These are phyloP conservation scores for Drosophila kambysellisi DNA, from an alignment of 2,888 invertebrate genomes.

Conservation along the genomic window DNA sequence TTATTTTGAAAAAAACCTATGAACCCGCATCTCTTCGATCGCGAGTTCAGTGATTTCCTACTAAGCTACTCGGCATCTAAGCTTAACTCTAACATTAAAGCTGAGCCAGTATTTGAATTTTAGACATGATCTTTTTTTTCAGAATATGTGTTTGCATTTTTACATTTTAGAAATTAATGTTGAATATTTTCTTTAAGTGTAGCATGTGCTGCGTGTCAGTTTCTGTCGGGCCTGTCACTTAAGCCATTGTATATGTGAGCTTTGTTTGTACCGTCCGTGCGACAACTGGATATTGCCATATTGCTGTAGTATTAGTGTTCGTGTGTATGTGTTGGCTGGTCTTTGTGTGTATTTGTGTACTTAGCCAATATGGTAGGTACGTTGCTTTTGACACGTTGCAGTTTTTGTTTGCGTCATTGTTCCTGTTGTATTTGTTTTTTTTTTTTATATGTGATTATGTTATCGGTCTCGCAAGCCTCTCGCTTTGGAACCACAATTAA, in stretches of 20 bases:
- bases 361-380: slow-evolving; percentile 62
- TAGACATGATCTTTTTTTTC: neutral
- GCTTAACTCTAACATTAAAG: neutral
- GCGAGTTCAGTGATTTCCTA: neutral
- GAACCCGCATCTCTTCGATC: neutral
- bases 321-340: slow-evolving; percentile 22
- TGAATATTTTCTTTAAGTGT: neutral
- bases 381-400: slow-evolving; percentile 65
- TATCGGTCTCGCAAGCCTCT: neutral
- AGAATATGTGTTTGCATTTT: neutral
- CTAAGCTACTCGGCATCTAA: too few species aligned
- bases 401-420: slow-evolving; percentile 43
- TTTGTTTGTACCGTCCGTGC: slow-evolving; percentile 35
- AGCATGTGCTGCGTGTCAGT: slow-evolving; percentile 4
- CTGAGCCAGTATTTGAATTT: neutral
- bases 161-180: neutral
- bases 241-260: neutral
- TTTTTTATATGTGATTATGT: slow-evolving; percentile 2
- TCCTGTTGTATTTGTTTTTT: neutral
- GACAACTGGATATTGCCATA: slow-evolving; percentile 56
- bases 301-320: slow-evolving; percentile 40
- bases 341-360: slow-evolving; percentile 41
- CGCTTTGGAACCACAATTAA: neutral
- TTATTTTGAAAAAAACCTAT: neutral
- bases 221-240: neutral